These are phyloP conservation scores for Nannoperca australis DNA, from an alignment of 2,797 vertebrate genomes.

Conservation along the genomic window DNA sequence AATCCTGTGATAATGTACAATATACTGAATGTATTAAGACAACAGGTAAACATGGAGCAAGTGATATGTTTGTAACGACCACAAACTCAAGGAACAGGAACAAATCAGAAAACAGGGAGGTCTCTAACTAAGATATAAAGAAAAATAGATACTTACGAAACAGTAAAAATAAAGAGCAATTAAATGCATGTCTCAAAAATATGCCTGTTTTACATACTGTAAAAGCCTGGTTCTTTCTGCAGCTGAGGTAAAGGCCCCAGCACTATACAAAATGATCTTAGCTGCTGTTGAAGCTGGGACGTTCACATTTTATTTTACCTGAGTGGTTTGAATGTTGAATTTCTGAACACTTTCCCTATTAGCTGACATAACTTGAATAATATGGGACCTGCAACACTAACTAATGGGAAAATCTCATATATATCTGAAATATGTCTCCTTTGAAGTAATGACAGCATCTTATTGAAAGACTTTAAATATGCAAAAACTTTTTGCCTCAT, in stretches of 20 bases:
- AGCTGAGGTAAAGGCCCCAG: not conserved
- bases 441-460: not conserved
- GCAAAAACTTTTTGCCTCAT: not conserved
- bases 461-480: not conserved
- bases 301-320: not conserved
- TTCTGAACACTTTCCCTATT: not conserved
- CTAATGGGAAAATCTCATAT: not conserved
- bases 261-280: not conserved
- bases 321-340: not conserved
- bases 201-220: not conserved
- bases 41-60: no score
- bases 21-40: no score
- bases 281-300: not conserved
- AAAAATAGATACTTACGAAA: no score
- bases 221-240: not conserved
- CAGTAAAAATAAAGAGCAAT: no score
- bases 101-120: no score
- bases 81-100: no score
- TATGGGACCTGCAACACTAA: not conserved
- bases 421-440: not conserved
- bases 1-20: no score
- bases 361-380: not conserved
- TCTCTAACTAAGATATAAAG: no score
- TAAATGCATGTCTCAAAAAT: not conserved
- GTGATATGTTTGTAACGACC: no score